These are phyloP conservation scores for Eleginops maclovinus DNA, from an alignment of 2,113 vertebrate species.

Conservation along the genomic window DNA sequence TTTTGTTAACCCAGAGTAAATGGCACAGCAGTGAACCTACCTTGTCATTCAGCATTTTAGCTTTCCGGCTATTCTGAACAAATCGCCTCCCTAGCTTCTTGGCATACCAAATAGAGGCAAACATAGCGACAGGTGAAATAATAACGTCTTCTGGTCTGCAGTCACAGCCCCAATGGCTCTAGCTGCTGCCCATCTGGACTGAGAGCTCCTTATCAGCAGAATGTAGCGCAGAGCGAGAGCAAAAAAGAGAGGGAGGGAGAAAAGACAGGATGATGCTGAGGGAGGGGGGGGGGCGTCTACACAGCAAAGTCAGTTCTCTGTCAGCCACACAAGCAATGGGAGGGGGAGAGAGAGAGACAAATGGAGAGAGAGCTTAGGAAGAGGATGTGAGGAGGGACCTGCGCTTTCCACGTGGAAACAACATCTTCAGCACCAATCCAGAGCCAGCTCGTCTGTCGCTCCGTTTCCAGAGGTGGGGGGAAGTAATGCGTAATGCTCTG, in stretches of 20 bases:
- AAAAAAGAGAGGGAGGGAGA: constrained; percentile 43
- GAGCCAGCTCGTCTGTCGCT: constrained; percentile 35
- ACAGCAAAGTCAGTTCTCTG: constrained; percentile 72
- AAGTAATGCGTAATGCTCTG: constrained; percentile 14
- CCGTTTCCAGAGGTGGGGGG: constrained; percentile 19
- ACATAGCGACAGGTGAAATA: constrained; percentile 84
- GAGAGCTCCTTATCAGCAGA: constrained; percentile 57
- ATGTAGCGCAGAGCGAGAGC: constrained; percentile 49
- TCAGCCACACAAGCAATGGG: constrained; percentile 61
- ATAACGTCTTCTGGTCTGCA: constrained; percentile 34
- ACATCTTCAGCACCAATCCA: constrained; percentile 57
- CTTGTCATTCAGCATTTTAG: constrained; percentile 94
- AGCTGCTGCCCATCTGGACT: constrained; percentile 58
- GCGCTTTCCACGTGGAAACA: constrained; percentile 56
- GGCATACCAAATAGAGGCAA: constrained; percentile 97
- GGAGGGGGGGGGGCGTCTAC: constrained; percentile 56
- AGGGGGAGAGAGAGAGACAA: constrained; percentile 29
- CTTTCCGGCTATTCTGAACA: constrained; percentile 94
- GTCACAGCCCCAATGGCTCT: constrained; percentile 60
- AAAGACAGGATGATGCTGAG: constrained; percentile 41
- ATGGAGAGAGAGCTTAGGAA: constrained; percentile 26
- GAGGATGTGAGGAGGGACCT: constrained; percentile 36
- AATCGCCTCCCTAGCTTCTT: constrained; percentile 98
- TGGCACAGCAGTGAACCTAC: constrained; percentile 74
- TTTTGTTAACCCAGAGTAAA: constrained; percentile 2